A percentile compares a stretch with the other conserved stretches of the same genome.
Evolutionary conservation across 2,113 vertebrate species (phyloP).

Genomic region (Pan paniscus): DNA sequence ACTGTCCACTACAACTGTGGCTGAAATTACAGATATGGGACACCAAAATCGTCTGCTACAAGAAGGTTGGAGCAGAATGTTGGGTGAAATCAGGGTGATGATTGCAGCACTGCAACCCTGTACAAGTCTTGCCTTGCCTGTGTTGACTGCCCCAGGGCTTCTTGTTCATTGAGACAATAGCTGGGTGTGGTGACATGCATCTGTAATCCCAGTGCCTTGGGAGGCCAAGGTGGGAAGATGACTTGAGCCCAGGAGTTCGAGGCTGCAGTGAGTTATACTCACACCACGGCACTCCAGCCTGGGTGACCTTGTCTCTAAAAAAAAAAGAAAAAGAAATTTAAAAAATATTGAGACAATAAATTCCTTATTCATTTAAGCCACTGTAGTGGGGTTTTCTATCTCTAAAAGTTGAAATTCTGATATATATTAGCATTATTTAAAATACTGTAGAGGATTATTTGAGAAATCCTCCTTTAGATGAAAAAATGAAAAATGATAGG

Average conservation of each 20-base stretch:
- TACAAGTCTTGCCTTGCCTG: background rate
- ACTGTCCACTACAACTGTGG: background rate
- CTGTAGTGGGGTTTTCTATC: background rate
- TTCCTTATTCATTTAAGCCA: background rate
- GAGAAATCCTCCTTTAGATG: background rate
- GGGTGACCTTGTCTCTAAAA: too few relatives aligned
- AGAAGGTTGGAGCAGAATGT: background rate
- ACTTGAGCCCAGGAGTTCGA: too few relatives aligned
- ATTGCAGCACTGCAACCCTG: background rate
- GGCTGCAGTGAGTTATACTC: too few relatives aligned
- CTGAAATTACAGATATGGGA: background rate
- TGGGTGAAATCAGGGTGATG: background rate
- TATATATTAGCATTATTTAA: background rate
- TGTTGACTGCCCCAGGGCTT: background rate
- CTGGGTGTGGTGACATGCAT: too few relatives aligned
- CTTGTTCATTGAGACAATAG: background rate
- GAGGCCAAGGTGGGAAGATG: too few relatives aligned
- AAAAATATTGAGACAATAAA: background rate
- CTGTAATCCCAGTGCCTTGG: too few relatives aligned
- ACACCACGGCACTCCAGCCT: too few relatives aligned
- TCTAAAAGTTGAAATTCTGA: background rate
- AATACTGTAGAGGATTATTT: background rate
- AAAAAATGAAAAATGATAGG: background rate
- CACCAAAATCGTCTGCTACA: background rate
- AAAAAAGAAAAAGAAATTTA: too few relatives aligned